A percentile compares a stretch with the other conserved stretches of the same genome.
Evolutionary conservation across 2,888 invertebrate genomes (phyloP).

Genomic region (Argynnis bischoffii): DNA sequence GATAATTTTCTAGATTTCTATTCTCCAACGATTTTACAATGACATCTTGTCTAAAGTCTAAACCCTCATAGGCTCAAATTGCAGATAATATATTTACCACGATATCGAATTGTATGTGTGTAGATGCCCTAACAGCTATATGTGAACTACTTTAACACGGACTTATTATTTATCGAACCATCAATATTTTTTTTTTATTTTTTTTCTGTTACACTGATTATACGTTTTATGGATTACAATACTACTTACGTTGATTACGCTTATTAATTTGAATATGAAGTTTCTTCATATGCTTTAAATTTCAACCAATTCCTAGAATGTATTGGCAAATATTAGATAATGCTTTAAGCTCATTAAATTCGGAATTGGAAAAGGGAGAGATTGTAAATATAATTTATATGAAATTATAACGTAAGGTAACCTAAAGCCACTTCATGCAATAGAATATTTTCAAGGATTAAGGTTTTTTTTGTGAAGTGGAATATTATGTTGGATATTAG

Average conservation of each 20-base stretch:
- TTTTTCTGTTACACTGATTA: background rate
- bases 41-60: too few species aligned
- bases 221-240: conserved; percentile 3
- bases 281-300: background rate
- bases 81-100: too few species aligned
- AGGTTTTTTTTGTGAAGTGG: background rate
- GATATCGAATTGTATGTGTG: background rate
- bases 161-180: conserved; percentile 4
- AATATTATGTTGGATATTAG: background rate
- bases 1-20: too few species aligned
- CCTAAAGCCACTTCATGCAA: conserved; percentile 1
- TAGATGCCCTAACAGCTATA: background rate
- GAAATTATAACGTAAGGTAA: background rate
- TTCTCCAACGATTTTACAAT: too few species aligned
- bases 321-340: conserved; percentile 1
- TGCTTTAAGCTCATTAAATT: conserved; percentile 13
- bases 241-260: background rate
- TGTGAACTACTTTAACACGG: conserved; percentile 11
- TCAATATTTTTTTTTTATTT: background rate
- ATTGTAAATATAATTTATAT: conserved; percentile 2
- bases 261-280: conserved; percentile 5
- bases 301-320: conserved; percentile 7
- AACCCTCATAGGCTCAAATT: too few species aligned
- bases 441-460: background rate
- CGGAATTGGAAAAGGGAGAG: background rate